Evolutionary conservation across 2,113 vertebrate species (phyloP).

Genomic region (Tragelaphus imberbis): DNA sequence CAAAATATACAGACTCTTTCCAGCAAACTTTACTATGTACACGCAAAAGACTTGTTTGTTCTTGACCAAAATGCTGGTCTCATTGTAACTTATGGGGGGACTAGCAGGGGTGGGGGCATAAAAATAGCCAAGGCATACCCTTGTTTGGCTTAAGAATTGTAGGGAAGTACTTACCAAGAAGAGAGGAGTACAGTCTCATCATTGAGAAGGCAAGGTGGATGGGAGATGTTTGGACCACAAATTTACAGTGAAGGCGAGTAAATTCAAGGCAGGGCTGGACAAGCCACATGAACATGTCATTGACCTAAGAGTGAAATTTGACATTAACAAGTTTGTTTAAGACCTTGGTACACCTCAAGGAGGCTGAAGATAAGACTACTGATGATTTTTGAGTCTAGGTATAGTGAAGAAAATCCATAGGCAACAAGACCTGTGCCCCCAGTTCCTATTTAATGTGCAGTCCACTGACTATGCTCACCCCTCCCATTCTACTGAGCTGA

Average conservation of each 20-base stretch:
- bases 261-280: constrained; percentile 91
- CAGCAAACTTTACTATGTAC: neutral
- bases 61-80: neutral
- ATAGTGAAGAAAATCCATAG: neutral
- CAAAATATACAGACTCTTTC: neutral
- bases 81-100: neutral
- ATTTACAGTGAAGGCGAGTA: constrained; percentile 82
- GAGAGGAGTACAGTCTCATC: constrained; percentile 88
- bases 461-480: neutral
- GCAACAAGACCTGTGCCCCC: neutral
- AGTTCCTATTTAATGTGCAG: neutral
- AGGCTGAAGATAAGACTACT: neutral
- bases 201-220: constrained; percentile 87
- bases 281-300: constrained; percentile 90
- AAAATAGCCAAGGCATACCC: neutral
- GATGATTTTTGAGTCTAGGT: neutral
- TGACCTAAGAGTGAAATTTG: constrained; percentile 78
- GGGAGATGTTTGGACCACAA: constrained; percentile 86
- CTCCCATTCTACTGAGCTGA: neutral
- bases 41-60: neutral
- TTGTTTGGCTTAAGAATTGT: neutral
- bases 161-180: constrained; percentile 84
- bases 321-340: neutral
- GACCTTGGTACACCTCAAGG: too few species aligned
- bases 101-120: neutral